These are phyloP conservation scores for Parauchenoglanis ngamensis DNA, from an alignment of 2,797 vertebrate species.

Conservation along the genomic window DNA sequence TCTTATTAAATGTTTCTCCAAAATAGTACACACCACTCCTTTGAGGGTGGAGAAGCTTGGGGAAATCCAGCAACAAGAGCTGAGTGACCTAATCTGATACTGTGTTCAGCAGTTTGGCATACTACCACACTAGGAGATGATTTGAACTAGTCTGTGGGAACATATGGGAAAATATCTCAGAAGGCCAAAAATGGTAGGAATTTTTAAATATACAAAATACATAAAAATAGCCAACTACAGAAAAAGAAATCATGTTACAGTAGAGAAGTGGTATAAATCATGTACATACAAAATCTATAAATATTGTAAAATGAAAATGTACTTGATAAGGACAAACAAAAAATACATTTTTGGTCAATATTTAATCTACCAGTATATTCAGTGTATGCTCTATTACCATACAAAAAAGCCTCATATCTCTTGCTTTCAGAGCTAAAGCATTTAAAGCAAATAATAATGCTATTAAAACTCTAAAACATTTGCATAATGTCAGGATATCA, in stretches of 20 bases:
- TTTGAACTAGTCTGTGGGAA: background rate
- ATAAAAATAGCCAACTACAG: background rate
- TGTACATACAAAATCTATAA: background rate
- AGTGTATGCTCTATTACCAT: background rate
- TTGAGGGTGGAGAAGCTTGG: background rate
- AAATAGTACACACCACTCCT: background rate
- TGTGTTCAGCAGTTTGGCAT: background rate
- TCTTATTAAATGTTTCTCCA: background rate
- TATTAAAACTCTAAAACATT: background rate
- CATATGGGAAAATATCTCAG: constrained; percentile 2
- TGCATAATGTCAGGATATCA: background rate
- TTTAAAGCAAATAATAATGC: background rate
- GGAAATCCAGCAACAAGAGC: background rate
- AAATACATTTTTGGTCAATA: background rate
- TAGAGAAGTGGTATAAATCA: background rate
- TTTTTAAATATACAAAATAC: background rate
- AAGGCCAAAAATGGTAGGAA: constrained; percentile 11
- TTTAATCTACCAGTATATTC: background rate
- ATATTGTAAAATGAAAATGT: constrained; percentile 2
- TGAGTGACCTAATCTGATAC: background rate
- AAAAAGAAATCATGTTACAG: background rate
- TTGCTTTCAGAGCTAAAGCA: background rate
- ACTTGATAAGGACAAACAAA: background rate
- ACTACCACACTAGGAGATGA: background rate
- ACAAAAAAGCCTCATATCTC: background rate